phyloP scores from a whole-genome alignment of 2,113 vertebrate genomes.

The Spilogale gracilis region DNA sequence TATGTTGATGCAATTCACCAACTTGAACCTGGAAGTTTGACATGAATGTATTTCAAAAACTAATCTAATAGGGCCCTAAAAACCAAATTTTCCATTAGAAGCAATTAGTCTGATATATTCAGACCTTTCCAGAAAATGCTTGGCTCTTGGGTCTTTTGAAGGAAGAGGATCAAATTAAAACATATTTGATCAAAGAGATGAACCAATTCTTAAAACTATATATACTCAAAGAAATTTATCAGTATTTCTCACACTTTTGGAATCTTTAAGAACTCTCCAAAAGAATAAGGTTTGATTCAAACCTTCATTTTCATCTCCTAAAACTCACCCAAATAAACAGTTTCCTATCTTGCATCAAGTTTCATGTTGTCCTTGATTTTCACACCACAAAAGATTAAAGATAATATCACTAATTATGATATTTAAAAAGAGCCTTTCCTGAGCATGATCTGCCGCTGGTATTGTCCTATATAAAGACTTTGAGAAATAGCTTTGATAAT shows the following conservation, averaged over 20 bases:
- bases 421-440: slow-evolving; percentile 84
- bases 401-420: slow-evolving; percentile 88
- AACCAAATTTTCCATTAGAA: slow-evolving; percentile 51
- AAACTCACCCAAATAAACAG: slow-evolving; percentile 54
- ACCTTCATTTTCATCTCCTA: slow-evolving; percentile 75
- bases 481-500: slow-evolving; percentile 91
- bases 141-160: slow-evolving; percentile 62
- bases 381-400: slow-evolving; percentile 89
- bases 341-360: slow-evolving; percentile 76
- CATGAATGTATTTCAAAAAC: slow-evolving; percentile 54
- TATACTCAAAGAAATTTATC: slow-evolving; percentile 24
- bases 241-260: slow-evolving; percentile 41
- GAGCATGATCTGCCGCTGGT: slow-evolving; percentile 84
- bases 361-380: slow-evolving; percentile 87
- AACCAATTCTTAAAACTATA: too few relatives aligned
- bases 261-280: slow-evolving; percentile 55
- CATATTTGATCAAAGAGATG: slow-evolving; percentile 53
- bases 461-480: slow-evolving; percentile 88
- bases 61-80: neutral
- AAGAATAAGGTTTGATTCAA: slow-evolving; percentile 60
- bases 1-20: slow-evolving; percentile 21
- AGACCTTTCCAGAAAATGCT: slow-evolving; percentile 60
- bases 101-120: slow-evolving; percentile 62
- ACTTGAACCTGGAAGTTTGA: slow-evolving; percentile 40
- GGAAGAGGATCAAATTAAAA: slow-evolving; percentile 38